Percentiles rank a stretch among this genome's conserved stretches.
phyloP scores from a whole-genome alignment of 2,113 vertebrate genomes.

The Lycocorax pyrrhopterus region DNA sequence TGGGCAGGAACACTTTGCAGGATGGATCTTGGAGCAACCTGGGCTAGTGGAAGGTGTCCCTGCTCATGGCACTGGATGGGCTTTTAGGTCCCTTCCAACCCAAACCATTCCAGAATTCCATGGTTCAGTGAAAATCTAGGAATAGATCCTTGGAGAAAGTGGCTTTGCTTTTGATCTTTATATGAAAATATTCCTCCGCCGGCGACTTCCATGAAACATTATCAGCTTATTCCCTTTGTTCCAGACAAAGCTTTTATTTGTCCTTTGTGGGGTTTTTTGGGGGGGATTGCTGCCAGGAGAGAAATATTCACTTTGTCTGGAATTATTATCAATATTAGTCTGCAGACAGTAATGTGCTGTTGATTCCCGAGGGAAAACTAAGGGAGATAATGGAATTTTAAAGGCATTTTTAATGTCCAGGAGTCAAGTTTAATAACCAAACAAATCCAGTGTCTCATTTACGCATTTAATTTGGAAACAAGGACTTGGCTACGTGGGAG shows the following conservation, averaged over 20 bases:
- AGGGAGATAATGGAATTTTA: neutral
- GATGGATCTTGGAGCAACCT: neutral
- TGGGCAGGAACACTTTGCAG: fast-evolving
- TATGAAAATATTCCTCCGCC: neutral
- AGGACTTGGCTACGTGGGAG: neutral
- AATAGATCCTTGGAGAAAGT: neutral
- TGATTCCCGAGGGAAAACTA: neutral
- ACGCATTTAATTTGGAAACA: neutral
- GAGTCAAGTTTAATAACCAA: neutral
- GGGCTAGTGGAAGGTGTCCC: neutral
- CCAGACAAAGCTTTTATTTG: neutral
- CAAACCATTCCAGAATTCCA: neutral
- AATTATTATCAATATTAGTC: neutral
- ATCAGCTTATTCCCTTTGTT: neutral
- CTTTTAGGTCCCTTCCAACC: neutral
- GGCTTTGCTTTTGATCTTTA: neutral
- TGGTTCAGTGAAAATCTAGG: neutral
- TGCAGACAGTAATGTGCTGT: neutral
- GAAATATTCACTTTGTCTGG: neutral
- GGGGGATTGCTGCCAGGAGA: neutral
- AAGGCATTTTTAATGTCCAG: slow-evolving; percentile 29
- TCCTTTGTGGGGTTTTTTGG: neutral
- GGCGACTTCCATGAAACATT: neutral
- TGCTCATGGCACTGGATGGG: neutral
- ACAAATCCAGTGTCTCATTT: neutral